Evolutionary conservation across 2,888 invertebrate species (phyloP).

Genomic region (Drosophila meridionalis): DNA sequence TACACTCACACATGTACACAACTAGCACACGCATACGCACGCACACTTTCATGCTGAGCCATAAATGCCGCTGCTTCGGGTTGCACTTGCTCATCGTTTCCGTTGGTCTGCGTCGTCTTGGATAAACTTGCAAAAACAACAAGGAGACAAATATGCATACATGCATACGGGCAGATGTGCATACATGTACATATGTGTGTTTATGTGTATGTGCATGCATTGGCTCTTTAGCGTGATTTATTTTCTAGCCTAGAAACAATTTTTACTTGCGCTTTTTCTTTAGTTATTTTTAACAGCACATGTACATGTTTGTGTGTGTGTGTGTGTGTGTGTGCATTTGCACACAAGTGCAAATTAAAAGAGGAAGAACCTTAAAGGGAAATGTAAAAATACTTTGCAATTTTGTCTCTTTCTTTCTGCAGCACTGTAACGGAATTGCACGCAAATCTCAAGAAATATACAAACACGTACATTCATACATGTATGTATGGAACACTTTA

Average conservation of each 20-base stretch:
- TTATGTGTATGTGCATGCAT: conserved; percentile 9
- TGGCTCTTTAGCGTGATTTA: conserved; percentile 63
- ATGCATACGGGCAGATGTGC: conserved; percentile 14
- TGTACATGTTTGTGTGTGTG: not conserved
- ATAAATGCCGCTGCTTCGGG: conserved; percentile 50
- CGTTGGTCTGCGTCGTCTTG: conserved; percentile 59
- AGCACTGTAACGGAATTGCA: conserved; percentile 21
- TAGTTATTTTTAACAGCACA: conserved; percentile 67
- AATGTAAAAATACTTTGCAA: conserved; percentile 71
- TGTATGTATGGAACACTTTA: not conserved
- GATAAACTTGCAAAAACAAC: conserved; percentile 60
- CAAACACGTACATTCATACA: not conserved
- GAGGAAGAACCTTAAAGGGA: conserved; percentile 54
- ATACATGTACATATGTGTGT: not conserved
- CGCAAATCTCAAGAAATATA: conserved; percentile 5
- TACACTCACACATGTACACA: not conserved
- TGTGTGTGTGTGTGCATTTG: conserved; percentile 39
- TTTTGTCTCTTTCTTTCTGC: conserved; percentile 21
- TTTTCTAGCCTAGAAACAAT: conserved; percentile 77
- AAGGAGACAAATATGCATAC: conserved; percentile 33
- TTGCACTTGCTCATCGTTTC: conserved; percentile 67
- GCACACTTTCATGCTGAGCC: conserved; percentile 22
- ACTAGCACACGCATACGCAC: conserved; percentile 26
- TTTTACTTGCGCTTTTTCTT: conserved; percentile 66
- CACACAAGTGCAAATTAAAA: conserved; percentile 63